These are phyloP conservation scores for Formicarius rufipectus DNA, from an alignment of 2,113 vertebrate genomes.

Conservation along the genomic window DNA sequence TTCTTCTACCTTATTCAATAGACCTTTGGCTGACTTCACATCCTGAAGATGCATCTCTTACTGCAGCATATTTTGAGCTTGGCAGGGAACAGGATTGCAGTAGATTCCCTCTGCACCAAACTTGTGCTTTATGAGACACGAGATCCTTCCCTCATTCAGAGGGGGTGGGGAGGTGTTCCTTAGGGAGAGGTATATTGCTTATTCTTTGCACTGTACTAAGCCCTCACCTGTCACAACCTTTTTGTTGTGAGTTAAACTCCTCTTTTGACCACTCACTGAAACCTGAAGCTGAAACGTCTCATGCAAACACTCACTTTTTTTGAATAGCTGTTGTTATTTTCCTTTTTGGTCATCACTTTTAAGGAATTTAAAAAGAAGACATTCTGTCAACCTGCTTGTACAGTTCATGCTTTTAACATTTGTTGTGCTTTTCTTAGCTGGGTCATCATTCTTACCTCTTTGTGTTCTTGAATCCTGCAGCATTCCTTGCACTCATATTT, in stretches of 20 bases:
- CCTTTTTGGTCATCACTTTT: background rate
- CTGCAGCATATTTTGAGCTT: conserved; percentile 46
- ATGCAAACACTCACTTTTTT: background rate
- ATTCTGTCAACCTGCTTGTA: background rate
- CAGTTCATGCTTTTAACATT: background rate
- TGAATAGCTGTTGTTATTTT: background rate
- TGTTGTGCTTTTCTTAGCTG: background rate
- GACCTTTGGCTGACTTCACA: conserved; percentile 45
- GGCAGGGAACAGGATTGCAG: conserved; percentile 52
- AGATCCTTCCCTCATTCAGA: background rate
- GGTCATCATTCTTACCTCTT: background rate
- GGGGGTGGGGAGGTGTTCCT: background rate
- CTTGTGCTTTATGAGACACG: background rate
- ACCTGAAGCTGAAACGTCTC: background rate
- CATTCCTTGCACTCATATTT: background rate
- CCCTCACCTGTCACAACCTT: background rate
- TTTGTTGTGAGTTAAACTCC: background rate
- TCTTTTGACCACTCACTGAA: background rate
- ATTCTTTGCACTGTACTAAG: background rate
- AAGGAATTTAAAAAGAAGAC: background rate
- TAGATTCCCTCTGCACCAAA: conserved; percentile 31
- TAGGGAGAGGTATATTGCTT: background rate
- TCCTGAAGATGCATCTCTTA: conserved; percentile 46
- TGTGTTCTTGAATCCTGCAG: background rate
- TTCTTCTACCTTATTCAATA: conserved; percentile 30